Base-by-base conservation (phyloP, 2,113 vertebrate species). In the Ammospiza caudacuta region DNA sequence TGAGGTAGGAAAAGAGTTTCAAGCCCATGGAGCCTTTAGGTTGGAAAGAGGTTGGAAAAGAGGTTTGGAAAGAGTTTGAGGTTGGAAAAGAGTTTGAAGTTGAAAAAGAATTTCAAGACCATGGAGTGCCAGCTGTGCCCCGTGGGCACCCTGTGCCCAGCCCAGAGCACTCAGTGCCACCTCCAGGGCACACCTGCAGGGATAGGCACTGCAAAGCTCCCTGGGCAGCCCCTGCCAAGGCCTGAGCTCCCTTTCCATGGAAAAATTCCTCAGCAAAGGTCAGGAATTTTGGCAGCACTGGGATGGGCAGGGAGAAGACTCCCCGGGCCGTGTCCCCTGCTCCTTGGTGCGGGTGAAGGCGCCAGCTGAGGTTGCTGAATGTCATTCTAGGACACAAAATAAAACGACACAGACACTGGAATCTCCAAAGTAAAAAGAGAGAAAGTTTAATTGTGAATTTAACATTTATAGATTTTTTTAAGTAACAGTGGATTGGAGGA, bases 21-120 rank as follows among this genome's bases (percentile, higher is more conserved):
- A 27, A n/a, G 17, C 0, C 2, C 22, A 16, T 0, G 4, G 5
- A 39, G 15, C 39, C 39, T 12, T 41, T 12, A 12, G 39, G 39
- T 41, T 41, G 39, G 39, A 41, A 41, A 12, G 39, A 41, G 39
- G 39, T 13, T 41, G 39, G 39, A 41, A 41, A 41, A 41, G 39
- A 41, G 39, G 39, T 41, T 41, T 41, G 39, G 39, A 41, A 41
- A 41, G 39, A 41, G 39, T 41, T 41, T 41, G 39, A 41, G 39
- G 39, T 12, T 41, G 39, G 12, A 41, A 41, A 41, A 41, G 39
- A 41, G 39, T 41, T 41, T 41, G 39, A 41, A 41, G 39, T 41
- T 41, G 39, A 41, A 12, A 41, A 41, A 41, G 39, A 41, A 41
- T 41, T 41, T 41, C 39, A 41, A 41, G 39, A 5, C 39, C 39